Evolutionary conservation across 2,113 vertebrate species (phyloP).

Genomic region (Vidua macroura): DNA sequence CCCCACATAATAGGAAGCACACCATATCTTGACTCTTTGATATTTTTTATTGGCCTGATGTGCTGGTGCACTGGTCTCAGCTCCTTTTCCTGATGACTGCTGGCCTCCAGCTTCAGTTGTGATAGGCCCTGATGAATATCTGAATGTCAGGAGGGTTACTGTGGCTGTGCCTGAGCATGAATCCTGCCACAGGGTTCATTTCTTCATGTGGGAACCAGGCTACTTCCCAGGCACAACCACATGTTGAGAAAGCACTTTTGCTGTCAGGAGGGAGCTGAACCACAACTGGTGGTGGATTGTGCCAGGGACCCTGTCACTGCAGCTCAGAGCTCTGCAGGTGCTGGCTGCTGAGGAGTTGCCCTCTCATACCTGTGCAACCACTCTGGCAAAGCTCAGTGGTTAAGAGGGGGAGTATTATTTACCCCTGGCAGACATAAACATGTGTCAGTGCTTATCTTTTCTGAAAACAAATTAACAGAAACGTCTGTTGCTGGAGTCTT

Average conservation of each 20-base stretch:
- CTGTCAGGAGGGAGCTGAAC: not conserved
- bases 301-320: rapidly evolving
- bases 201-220: not conserved
- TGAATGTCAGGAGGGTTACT: not conserved
- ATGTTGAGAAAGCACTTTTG: not conserved
- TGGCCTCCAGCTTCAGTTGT: not conserved
- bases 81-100: not conserved
- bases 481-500: not conserved
- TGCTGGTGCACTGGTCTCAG: not conserved
- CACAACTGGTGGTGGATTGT: not conserved
- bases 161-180: not conserved
- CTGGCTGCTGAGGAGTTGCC: not conserved
- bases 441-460: not conserved
- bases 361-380: rapidly evolving
- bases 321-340: not conserved
- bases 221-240: not conserved
- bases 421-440: not conserved
- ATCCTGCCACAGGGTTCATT: not conserved
- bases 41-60: not conserved
- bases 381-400: not conserved
- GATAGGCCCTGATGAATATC: not conserved
- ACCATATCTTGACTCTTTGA: not conserved
- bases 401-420: not conserved
- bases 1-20: not conserved
- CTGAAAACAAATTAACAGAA: not conserved